Base-by-base conservation (phyloP, 2,113 vertebrate genomes). In the Cynocephalus volans region DNA sequence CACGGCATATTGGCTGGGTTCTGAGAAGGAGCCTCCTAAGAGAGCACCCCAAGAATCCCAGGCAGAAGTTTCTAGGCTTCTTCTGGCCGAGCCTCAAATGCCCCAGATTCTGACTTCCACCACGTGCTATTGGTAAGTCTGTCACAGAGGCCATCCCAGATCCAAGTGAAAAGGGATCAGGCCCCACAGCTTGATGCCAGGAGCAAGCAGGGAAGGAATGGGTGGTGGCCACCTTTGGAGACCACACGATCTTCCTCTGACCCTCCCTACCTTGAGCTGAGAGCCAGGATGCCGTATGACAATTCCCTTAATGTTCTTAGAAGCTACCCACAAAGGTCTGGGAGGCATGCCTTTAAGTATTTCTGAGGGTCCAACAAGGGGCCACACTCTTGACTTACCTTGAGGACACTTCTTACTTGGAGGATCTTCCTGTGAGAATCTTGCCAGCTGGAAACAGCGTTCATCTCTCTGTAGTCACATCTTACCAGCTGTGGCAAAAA, bases 1-100 rank as follows among this genome's bases (percentile, higher is more conserved):
- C 41, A 52, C 1, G 8, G 56, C 17, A 18, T 15, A 45, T 14
- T 0, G 4, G 17, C 90, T 3, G 0, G 31, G 11, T 31, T 73
- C 56, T 7, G 11, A 41, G 56, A 14, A 17, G 24, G 14, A n/a
- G 31, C 14, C 7, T 31, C 31, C 65, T 31, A 15, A 79, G 9
- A 54, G 18, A 54, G 50, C 28, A 79, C 54, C n/a, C 50, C 50
- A 79, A 28, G 18, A 79, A 31, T n/a, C 18, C 31, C 76, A 54
- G 52, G 50, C 67, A 28, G 31, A 70, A 70, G n/a, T 19, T 70
- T 70, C 33, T 36, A 36, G n/a, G 67, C 17, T 21, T 79, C 76
- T 79, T 54, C n/a, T 33, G 31, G 52, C 9, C 50, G 33, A 21
- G 31, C 76, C 52, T 33, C 31, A 9, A 23, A 54, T 5, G 2